These are phyloP conservation scores for Ptilorrhoa leucosticta DNA, from an alignment of 2,113 vertebrate genomes.

Conservation along the genomic window DNA sequence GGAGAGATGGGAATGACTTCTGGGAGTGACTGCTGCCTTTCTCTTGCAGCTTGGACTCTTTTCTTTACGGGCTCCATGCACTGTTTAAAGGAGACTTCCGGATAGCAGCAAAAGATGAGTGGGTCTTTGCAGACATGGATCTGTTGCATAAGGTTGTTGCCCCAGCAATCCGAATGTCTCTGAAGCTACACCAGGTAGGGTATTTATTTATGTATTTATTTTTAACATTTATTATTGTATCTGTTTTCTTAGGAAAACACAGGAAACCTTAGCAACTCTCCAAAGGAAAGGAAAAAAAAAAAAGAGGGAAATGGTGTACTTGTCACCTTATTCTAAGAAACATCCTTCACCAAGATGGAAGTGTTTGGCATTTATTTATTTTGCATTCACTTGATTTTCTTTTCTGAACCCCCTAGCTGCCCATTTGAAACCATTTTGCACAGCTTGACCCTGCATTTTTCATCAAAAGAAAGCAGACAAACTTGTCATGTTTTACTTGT, in stretches of 20 bases:
- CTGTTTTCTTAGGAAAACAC: neutral
- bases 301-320: neutral
- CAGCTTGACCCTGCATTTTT: neutral
- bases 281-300: neutral
- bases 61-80: conserved; percentile 91
- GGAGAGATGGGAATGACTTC: neutral
- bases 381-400: neutral
- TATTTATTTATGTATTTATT: neutral
- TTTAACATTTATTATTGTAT: neutral
- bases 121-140: conserved; percentile 96
- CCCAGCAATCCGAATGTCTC: conserved; percentile 94
- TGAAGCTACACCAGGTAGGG: conserved; percentile 94
- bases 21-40: conserved; percentile 1
- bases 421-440: neutral
- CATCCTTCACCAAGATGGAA: neutral
- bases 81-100: conserved; percentile 97
- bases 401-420: neutral
- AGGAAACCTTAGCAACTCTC: neutral
- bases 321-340: neutral
- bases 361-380: neutral
- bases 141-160: conserved; percentile 91
- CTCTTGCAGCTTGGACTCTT: conserved; percentile 88
- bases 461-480: neutral
- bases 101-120: conserved; percentile 90
- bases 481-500: neutral